A percentile compares a stretch with the other conserved stretches of the same genome.
Evolutionary conservation across 23 tunicate genomes (phyloP).

Genomic region (Phallusia fumigata): DNA sequence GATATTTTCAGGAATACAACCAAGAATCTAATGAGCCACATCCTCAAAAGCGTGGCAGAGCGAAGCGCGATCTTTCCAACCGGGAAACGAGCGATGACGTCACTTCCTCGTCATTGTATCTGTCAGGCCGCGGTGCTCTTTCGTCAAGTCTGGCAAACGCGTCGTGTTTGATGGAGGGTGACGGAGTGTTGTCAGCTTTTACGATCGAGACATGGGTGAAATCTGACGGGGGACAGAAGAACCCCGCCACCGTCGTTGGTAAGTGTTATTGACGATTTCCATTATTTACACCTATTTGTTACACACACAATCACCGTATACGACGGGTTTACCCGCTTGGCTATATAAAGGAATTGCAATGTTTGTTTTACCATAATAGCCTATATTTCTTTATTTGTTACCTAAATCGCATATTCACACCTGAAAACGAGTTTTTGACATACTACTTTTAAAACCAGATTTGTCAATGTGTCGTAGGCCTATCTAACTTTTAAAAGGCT

Average conservation of each 20-base stretch:
- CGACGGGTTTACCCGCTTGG: neutral
- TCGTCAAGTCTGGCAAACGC: neutral
- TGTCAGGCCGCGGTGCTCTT: neutral
- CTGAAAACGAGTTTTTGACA: too few species aligned
- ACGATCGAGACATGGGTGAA: conserved; percentile 22
- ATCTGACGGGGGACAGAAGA: conserved; percentile 35
- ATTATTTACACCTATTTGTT: neutral
- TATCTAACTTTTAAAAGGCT: too few species aligned
- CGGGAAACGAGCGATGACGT: neutral
- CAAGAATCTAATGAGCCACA: neutral
- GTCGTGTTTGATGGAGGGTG: neutral
- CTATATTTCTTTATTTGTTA: too few species aligned
- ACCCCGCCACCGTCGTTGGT: conserved; percentile 25
- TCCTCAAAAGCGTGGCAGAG: neutral
- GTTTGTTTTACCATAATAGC: too few species aligned
- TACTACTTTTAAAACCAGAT: too few species aligned
- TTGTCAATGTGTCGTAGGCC: too few species aligned
- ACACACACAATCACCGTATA: neutral
- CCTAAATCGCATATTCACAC: too few species aligned
- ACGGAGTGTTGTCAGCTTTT: conserved; percentile 10
- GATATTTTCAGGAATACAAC: neutral
- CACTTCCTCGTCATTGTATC: conserved; percentile 10
- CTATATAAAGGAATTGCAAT: too few species aligned
- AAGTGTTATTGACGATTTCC: conserved; percentile 10
- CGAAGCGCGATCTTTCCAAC: neutral